Conservation (phyloP, 2,888 invertebrate species). For the Eristalis arbustorum region DNA sequence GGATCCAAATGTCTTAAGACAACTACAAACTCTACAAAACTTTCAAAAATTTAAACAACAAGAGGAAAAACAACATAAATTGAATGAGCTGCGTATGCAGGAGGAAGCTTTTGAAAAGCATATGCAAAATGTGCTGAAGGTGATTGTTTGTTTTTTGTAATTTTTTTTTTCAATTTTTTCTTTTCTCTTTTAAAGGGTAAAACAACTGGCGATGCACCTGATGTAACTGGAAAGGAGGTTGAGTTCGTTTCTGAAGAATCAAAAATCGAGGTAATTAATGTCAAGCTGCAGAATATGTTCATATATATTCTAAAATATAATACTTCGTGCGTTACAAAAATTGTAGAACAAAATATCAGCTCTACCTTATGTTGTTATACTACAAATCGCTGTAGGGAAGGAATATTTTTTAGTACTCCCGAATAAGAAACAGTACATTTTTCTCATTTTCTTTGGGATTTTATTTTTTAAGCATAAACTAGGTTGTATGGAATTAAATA, state of each 20-base stretch:
- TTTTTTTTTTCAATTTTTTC: slow-evolving; percentile 7
- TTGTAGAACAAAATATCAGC: slow-evolving; percentile 47
- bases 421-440: background rate
- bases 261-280: slow-evolving; percentile 78
- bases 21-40: slow-evolving; percentile 89
- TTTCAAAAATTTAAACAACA: slow-evolving; percentile 81
- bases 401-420: background rate
- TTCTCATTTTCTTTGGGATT: background rate
- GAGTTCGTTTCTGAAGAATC: slow-evolving; percentile 84
- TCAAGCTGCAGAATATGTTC: background rate
- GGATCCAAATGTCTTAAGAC: slow-evolving; percentile 93
- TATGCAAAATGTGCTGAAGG: slow-evolving; percentile 87
- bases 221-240: slow-evolving; percentile 84
- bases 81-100: slow-evolving; percentile 87
- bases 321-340: slow-evolving; percentile 8
- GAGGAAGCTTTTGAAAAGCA: slow-evolving; percentile 89
- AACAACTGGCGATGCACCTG: slow-evolving; percentile 78
- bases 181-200: slow-evolving; percentile 74
- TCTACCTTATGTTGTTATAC: slow-evolving; percentile 69
- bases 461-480: no score
- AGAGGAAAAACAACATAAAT: slow-evolving; percentile 85
- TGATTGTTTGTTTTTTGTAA: slow-evolving; percentile 72
- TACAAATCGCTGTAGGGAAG: slow-evolving; percentile 5
- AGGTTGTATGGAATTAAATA: no score
- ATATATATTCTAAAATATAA: background rate